phyloP scores from a whole-genome alignment of 2,797 vertebrate species.

The Sebastolobus alascanus region DNA sequence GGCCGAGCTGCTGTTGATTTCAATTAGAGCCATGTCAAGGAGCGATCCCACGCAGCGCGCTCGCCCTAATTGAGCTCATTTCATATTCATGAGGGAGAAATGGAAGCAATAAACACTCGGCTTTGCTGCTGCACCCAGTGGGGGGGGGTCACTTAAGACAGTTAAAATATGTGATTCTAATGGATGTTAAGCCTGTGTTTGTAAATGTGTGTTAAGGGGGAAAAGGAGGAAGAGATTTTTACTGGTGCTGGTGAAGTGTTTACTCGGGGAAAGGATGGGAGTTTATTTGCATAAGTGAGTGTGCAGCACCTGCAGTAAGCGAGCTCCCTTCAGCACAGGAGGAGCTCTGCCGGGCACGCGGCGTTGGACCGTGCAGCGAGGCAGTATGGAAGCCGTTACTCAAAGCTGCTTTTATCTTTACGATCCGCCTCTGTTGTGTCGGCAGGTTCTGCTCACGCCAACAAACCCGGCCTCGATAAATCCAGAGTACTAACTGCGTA shows the following conservation, averaged over 20 bases:
- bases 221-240: conserved; percentile 10
- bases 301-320: conserved; percentile 14
- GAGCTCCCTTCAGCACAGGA: background rate
- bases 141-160: background rate
- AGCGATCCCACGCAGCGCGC: conserved; percentile 37
- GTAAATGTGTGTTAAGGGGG: background rate
- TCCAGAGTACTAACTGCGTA: background rate
- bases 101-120: conserved; percentile 28
- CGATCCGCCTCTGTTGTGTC: background rate
- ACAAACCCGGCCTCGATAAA: conserved; percentile 7
- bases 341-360: background rate
- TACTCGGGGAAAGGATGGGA: background rate
- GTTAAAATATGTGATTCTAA: background rate
- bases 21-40: conserved; percentile 63
- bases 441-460: conserved; percentile 28
- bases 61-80: conserved; percentile 58
- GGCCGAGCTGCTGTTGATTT: conserved; percentile 69
- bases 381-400: conserved; percentile 13
- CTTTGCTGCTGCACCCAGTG: background rate
- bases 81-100: conserved; percentile 67
- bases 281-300: conserved; percentile 17
- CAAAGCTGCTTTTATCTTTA: conserved; percentile 45
- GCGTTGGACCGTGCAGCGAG: background rate
- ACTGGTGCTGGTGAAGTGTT: conserved; percentile 13
- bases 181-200: background rate